phyloP scores from a whole-genome alignment of 2,888 invertebrate species.

The Pandemis cinnamomeana region DNA sequence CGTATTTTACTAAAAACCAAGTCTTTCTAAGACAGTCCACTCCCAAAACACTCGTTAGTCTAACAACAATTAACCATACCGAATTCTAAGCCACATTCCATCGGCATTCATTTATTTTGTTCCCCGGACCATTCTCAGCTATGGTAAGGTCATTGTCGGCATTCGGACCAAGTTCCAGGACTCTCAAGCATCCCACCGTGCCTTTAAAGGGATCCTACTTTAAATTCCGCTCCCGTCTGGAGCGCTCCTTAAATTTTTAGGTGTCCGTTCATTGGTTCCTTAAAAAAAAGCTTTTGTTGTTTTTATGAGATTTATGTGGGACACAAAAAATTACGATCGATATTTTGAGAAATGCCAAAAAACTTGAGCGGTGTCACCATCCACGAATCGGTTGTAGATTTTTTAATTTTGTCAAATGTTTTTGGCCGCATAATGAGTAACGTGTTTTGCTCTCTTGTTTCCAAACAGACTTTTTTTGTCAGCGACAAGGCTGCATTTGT shows the following conservation, averaged over 20 bases:
- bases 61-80: background rate
- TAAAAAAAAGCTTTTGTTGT: slow-evolving; percentile 55
- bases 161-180: slow-evolving; percentile 52
- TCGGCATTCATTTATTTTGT: slow-evolving; percentile 16
- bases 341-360: slow-evolving; percentile 27
- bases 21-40: background rate
- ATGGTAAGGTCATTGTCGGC: slow-evolving; percentile 53
- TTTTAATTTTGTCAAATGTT: background rate
- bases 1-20: too few species aligned
- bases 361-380: slow-evolving; percentile 14
- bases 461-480: too few species aligned
- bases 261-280: slow-evolving; percentile 71
- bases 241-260: slow-evolving; percentile 75
- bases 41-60: background rate
- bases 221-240: slow-evolving; percentile 77
- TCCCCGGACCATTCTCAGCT: slow-evolving; percentile 20
- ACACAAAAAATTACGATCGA: slow-evolving; percentile 33
- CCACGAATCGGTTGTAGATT: slow-evolving; percentile 6
- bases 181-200: slow-evolving; percentile 61
- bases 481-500: too few species aligned
- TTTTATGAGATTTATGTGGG: slow-evolving; percentile 51
- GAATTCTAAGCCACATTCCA: slow-evolving; percentile 8
- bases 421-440: background rate
- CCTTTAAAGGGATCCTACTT: slow-evolving; percentile 75
- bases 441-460: background rate